Evolutionary conservation across 2,888 invertebrate genomes (phyloP), one percentile per base, ranked within the genome.

Genomic region (Brachypalpus laphriformis): DNA sequence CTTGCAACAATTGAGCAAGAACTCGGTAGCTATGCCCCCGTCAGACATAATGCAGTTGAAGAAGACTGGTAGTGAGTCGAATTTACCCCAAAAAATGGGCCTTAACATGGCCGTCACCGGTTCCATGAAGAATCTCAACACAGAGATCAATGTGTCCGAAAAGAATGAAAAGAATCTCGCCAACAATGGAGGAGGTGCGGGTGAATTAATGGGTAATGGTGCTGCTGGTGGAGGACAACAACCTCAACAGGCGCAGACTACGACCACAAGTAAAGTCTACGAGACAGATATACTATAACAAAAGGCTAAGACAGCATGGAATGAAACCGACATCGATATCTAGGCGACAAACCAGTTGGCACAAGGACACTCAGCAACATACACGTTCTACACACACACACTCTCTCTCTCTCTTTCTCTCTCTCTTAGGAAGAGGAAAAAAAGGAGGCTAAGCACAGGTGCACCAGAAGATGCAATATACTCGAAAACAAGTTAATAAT

Each of bases 261-360:
- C 94, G 87, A 95, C 95, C 81, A 95, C 95, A 61, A 96, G 94
- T 90, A 96, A 97, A 93, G 95, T 97, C 88, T 98, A 97, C 92
- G 97, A 98, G 93, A 98, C 98, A 88, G 98, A 98, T 92, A 98
- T 98, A 93, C 96, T 98, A 94, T 98, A 96, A 96, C 95, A 90
- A 88, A 91, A 91, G 88, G 89, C 89, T 87, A 90, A 90, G 87
- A 87, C 89, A 81, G 88, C 89, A 87, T 92, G 92, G 92, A 90
- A 89, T 82, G 92, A 92, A 89, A 91, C 91, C 4, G 91, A 91
- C 87, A 90, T 91, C 82, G 91, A 91, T 85, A 89, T 57, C 40
- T 76, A 85, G 31, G 22, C 59, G 14, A 11, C 16, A 5, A 75
- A 45, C 28, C 16, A 72, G 22, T 83, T 56, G 61, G 28, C 61